Evolutionary conservation across 2,113 vertebrate genomes (phyloP), one percentile per base, ranked within the genome.

Genomic region (Poeciliopsis retropinna): DNA sequence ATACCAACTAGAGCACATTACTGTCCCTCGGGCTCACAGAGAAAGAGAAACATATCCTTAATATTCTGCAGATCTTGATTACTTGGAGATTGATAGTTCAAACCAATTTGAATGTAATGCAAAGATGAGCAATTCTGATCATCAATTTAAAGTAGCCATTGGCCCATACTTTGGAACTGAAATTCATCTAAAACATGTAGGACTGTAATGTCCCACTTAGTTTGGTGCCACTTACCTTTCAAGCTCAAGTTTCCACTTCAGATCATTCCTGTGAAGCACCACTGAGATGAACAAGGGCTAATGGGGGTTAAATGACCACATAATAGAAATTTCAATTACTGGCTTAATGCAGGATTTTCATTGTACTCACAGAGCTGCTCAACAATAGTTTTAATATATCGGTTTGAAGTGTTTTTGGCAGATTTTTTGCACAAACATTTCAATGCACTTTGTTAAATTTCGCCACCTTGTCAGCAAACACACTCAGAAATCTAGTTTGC

Each of bases 401-500:
- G 67, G 7, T 25, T 78, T 60, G 14, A 32, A 64, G 51, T 54
- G 51, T 14, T 54, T 61, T 34, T 32, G 5, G n/a, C 34, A 34
- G 34, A 34, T 11, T 69, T 54, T 11, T 30, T 65, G 47, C 47
- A 51, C 6, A 41, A 51, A 51, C 17, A 51, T 54, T 54, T 25
- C 51, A 54, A 25, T 54, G 51, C 22, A 57, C 19, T 75, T 37
- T 30, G 25, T 61, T 76, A 17, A 69, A 57, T 28, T 68, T 68
- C 65, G 70, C 78, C 70, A 62, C 85, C 72, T 78, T 72, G 80
- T 87, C 80, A 77, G 75, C 79, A 84, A 75, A 89, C 74, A 28
- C 79, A 80, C 84, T 83, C 85, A 80, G 74, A 90, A 86, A 92
- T 91, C 86, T 94, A 91, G 91, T 91, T 91, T 89, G 78, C 91